phyloP scores from a whole-genome alignment of 2,113 vertebrate genomes.

The Protobothrops mucrosquamatus region DNA sequence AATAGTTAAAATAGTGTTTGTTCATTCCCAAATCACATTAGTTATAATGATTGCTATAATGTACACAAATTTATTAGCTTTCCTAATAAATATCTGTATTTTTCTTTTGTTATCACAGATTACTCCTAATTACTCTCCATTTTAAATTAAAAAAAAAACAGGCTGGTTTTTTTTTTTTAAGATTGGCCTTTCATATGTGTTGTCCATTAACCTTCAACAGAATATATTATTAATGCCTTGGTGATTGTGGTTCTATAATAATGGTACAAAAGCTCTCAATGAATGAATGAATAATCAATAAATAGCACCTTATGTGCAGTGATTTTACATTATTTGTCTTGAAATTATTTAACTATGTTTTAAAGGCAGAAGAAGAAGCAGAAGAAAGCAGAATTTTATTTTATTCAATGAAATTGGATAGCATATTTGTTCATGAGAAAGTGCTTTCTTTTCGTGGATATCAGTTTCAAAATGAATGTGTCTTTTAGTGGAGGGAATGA shows the following conservation, averaged over 20 bases:
- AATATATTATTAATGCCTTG: neutral
- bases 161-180: neutral
- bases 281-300: neutral
- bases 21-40: neutral
- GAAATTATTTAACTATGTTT: neutral
- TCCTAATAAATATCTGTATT: neutral
- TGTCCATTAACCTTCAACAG: neutral
- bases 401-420: neutral
- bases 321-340: neutral
- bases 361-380: neutral
- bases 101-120: neutral
- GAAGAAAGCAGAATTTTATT: neutral
- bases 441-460: neutral
- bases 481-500: constrained; percentile 20
- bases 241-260: neutral
- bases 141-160: neutral
- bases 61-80: neutral
- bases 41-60: neutral
- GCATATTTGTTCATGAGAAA: neutral
- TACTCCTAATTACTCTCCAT: neutral
- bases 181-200: neutral
- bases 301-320: neutral
- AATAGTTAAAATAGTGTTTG: neutral
- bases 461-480: constrained; percentile 5
- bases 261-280: neutral